phyloP scores from a whole-genome alignment of 2,113 vertebrate species.

The Scolopax mira region DNA sequence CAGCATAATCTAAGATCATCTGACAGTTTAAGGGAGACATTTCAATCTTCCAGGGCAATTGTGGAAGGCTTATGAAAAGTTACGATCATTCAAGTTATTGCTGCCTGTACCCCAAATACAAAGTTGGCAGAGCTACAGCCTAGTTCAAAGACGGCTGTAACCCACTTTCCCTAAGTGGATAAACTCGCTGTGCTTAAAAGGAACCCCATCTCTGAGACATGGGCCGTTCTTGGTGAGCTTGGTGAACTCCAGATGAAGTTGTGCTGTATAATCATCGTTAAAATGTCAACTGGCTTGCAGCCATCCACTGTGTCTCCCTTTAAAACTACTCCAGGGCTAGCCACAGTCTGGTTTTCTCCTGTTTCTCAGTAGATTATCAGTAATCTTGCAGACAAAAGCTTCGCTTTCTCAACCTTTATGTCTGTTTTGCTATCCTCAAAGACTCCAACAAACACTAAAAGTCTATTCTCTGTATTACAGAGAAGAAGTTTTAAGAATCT shows the following conservation, averaged over 20 bases:
- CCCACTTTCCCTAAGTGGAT: neutral
- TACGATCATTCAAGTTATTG: neutral
- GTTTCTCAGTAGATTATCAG: neutral
- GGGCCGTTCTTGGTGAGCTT: neutral
- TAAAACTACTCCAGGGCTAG: neutral
- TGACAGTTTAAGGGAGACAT: neutral
- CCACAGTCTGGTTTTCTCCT: neutral
- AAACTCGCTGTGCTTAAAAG: neutral
- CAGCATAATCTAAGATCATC: neutral
- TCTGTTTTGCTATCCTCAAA: neutral
- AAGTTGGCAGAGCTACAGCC: neutral
- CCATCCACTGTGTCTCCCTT: neutral
- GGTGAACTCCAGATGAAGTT: neutral
- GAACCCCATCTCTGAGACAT: neutral
- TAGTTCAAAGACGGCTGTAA: neutral
- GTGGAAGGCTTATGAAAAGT: neutral
- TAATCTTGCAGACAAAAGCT: neutral
- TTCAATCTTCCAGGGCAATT: neutral
- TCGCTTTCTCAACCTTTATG: neutral
- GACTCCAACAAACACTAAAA: neutral
- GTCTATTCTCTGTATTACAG: neutral
- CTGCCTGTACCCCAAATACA: neutral
- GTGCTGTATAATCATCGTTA: neutral
- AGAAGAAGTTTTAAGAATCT: neutral
- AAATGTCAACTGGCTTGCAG: neutral